These are phyloP conservation scores for Dascyllus trimaculatus DNA, from an alignment of 2,113 vertebrate species.

Conservation along the genomic window DNA sequence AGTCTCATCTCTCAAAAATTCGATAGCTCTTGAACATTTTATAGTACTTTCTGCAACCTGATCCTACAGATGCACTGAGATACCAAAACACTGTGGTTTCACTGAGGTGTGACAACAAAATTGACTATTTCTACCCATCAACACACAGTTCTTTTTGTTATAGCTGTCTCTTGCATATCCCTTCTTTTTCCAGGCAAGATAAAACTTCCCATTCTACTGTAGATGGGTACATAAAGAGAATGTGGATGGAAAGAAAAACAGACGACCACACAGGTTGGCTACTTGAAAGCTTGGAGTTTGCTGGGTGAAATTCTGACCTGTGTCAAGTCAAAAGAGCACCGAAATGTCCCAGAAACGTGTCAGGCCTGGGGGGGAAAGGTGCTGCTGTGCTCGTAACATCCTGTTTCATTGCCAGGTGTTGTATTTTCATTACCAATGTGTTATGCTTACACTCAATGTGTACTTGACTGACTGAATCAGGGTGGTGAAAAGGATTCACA, in stretches of 20 bases:
- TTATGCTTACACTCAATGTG: constrained; percentile 26
- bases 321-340: constrained; percentile 11
- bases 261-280: background rate
- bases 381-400: constrained; percentile 25
- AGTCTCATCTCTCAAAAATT: too few relatives aligned
- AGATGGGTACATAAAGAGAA: constrained; percentile 7
- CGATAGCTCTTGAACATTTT: too few relatives aligned
- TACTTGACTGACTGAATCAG: background rate
- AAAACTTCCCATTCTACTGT: background rate
- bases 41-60: background rate
- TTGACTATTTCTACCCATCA: background rate
- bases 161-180: background rate
- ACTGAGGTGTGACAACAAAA: background rate
- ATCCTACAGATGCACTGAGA: background rate
- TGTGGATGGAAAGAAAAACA: constrained; percentile 7
- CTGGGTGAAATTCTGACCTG: background rate
- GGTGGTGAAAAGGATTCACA: constrained; percentile 19
- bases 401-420: constrained; percentile 11
- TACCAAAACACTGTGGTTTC: background rate
- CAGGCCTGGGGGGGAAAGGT: background rate
- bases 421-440: constrained; percentile 27
- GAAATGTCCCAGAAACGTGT: constrained; percentile 22
- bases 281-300: too few relatives aligned
- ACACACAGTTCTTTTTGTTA: background rate
- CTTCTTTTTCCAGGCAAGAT: background rate